These are phyloP conservation scores for Chloroclysta siterata DNA, from an alignment of 2,888 invertebrate species.

Conservation along the genomic window DNA sequence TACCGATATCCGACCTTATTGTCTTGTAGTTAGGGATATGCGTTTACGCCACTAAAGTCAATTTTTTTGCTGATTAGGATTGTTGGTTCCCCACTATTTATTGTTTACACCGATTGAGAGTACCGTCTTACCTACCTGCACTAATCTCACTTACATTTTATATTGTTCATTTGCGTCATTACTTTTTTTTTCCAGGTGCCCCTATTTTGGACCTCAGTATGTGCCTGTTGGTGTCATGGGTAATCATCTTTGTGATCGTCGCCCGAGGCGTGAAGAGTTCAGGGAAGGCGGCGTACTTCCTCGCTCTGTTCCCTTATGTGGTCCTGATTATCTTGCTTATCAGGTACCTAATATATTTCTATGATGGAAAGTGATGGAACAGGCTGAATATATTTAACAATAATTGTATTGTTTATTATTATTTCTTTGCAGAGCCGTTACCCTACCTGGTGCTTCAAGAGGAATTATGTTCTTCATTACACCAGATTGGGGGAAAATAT, in stretches of 20 bases:
- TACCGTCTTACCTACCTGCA: too few relatives aligned
- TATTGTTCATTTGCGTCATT: too few relatives aligned
- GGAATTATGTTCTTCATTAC: conserved; percentile 92
- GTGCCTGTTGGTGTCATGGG: conserved; percentile 88
- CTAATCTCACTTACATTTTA: too few relatives aligned
- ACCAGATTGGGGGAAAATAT: conserved; percentile 90
- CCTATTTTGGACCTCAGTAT: conserved; percentile 89
- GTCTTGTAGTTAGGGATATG: too few relatives aligned
- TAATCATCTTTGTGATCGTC: conserved; percentile 88
- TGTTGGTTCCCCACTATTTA: too few relatives aligned
- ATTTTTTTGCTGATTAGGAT: too few relatives aligned
- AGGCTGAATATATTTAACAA: too few relatives aligned
- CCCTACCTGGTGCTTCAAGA: conserved; percentile 88
- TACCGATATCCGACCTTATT: too few relatives aligned
- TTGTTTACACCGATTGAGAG: too few relatives aligned
- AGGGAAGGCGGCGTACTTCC: conserved; percentile 94
- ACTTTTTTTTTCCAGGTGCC: conserved; percentile 58
- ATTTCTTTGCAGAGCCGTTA: conserved; percentile 77
- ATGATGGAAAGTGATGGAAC: background rate
- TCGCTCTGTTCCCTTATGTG: conserved; percentile 93
- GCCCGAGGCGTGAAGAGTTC: conserved; percentile 91
- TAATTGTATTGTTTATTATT: background rate
- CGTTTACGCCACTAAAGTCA: too few relatives aligned
- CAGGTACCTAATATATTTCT: conserved; percentile 60
- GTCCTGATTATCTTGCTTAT: conserved; percentile 90